Base-by-base conservation (phyloP, 2,888 invertebrate species). In the Dione vanillae region DNA sequence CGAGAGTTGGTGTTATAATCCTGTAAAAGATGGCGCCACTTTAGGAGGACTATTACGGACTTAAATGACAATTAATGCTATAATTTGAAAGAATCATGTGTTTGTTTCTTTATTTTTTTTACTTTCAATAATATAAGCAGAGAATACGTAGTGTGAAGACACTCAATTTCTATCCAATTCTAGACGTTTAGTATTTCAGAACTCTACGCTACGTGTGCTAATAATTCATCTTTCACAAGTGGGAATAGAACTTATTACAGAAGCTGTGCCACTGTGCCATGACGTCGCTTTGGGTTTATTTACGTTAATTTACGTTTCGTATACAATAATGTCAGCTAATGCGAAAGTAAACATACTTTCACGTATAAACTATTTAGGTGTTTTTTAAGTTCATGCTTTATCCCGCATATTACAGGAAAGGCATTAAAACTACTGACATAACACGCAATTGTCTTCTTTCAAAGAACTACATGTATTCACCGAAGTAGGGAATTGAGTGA, bases 11-110 rank as follows among this genome's bases (percentile, higher is more conserved):
- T 72, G 62, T 54, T 59, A 52, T 69, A 69, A 72, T 66, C 54
- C 71, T 61, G 61, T 69, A 65, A 69, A 14, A 69, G 65, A 66
- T 72, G 65, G 65, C 69, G 71, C 69, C 65, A 72, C 52, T 68
- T 52, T 40, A 27, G 19, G 35, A 37, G 11, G 49, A 52, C 12
- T 45, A n/a, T 40, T 16, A 37, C 7, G 16, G 11, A 3, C 41
- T 27, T 43, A 59, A 20, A 43, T 59, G 20, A 8, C 47, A 10
- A 9, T 16, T 47, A 19, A 16, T 47, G 16, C 16, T 47, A 3
- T 16, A 16, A 0, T 16, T 47, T 10, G 16, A 16, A 3, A 47
- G 16, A n/a, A 47, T 47, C 5, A 16, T 2, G 5, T 47, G 19
- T 47, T 3, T 19, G 27, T 27, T 27, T 5, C 5, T 27, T 27